Evolutionary conservation across 2,797 vertebrate genomes (phyloP), one percentile per base, ranked within the genome.

Genomic region (Aldrovandia affinis): DNA sequence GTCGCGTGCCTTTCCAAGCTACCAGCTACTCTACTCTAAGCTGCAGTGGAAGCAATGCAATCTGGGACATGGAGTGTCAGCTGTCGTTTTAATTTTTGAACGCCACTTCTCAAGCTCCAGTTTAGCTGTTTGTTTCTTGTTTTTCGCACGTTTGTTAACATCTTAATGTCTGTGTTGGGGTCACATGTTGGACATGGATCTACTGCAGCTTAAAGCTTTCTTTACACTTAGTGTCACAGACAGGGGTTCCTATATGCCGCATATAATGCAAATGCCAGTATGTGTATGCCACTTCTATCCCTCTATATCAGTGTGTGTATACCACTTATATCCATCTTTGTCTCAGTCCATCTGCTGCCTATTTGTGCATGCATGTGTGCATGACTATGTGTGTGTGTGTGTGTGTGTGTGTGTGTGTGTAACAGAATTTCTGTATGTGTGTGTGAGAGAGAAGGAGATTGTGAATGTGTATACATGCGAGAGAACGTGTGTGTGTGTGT

Each of bases 1-100:
- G 95, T 95, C 94, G 91, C 90, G 95, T 96, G 96, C 96, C 95
- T 96, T 96, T 96, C 93, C 93, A 93, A 95, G 94, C 94, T 95
- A 93, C 91, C 94, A 93, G 95, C 95, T 95, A n/a, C n/a, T 93
- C 93, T 91, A 90, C 90, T 93, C 89, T 77, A 92, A 95, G 95
- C 93, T 95, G 94, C 90, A 89, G 92, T 93, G 93, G 33, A 96
- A 96, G 95, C 95, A 95, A 95, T 96, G 96, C 95, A 95, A 95
- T 92, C 90, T 95, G 94, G 95, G 92, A 94, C 90, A 90, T n/a
- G 90, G 93, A 86, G 93, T 90, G 91, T 94, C 87, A 93, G 91
- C 90, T 92, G 88, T 92, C 91, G 89, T 92, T 91, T 89, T 92
- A 55, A 88, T 94, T 50, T 65, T 81, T 77, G 89, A 93, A 94